Percentiles rank a stretch among this genome's conserved stretches.
phyloP scores from a whole-genome alignment of 64 coral and sea anemone species.

The Pocillopora verrucosa region DNA sequence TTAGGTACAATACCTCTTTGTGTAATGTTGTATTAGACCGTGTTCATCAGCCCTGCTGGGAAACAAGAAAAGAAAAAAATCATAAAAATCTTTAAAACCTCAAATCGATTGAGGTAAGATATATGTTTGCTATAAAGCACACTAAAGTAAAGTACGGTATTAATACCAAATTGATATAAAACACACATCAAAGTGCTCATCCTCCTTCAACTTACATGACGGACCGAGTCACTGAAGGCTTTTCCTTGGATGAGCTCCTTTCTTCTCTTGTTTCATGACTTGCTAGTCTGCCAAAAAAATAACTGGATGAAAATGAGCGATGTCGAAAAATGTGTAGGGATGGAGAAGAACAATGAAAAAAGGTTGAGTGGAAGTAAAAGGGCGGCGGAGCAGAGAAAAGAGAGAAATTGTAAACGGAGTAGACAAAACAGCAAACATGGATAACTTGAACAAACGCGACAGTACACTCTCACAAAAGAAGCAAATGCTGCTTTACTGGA shows the following conservation, averaged over 20 bases:
- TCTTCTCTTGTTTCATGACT: conserved; percentile 31
- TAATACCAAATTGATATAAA: too few relatives aligned
- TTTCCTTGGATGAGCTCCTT: neutral
- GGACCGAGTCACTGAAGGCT: conserved; percentile 41
- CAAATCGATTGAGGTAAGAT: too few relatives aligned
- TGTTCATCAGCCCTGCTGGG: conserved; percentile 65
- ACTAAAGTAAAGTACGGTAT: too few relatives aligned
- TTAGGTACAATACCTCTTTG: conserved; percentile 37
- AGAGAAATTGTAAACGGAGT: too few relatives aligned
- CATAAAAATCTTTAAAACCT: too few relatives aligned
- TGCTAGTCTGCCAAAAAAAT: conserved; percentile 34
- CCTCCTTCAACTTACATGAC: neutral
- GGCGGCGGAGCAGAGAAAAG: neutral
- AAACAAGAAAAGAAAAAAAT: neutral
- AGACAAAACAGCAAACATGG: too few relatives aligned
- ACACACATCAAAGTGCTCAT: too few relatives aligned
- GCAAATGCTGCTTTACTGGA: too few relatives aligned
- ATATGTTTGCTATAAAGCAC: too few relatives aligned
- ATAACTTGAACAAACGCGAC: too few relatives aligned
- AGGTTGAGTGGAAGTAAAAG: neutral
- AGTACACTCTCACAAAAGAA: too few relatives aligned
- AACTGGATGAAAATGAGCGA: neutral
- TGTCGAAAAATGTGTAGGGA: neutral
- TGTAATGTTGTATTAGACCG: conserved; percentile 62
- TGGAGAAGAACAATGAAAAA: neutral